Evolutionary conservation across 1,140 invertebrate genomes (phyloP), one percentile per base, ranked within the genome.

Genomic region (Batillaria attramentaria): DNA sequence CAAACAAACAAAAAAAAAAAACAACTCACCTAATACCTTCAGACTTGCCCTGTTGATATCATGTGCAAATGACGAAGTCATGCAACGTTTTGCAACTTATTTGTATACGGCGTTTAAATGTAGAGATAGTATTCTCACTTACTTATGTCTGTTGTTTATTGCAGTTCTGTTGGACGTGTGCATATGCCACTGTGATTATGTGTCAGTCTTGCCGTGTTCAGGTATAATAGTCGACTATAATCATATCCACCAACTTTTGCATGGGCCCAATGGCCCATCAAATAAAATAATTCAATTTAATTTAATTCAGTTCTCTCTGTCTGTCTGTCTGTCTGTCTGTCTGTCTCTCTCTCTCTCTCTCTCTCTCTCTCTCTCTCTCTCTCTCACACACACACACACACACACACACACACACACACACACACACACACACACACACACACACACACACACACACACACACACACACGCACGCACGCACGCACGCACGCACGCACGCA

Each of bases 391-490:
- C 13, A n/a, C 31, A 13, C 46, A 50, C 13, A 50, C 13, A 50
- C 24, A 50, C 46, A 50, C 24, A 24, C 24, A 50, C 13, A 50
- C 46, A 24, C 13, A 50, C 13, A 50, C 24, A 24, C 46, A 50
- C 46, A 24, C 46, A 24, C 46, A 24, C 46, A 24, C 46, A 24
- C 46, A 50, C 46, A 50, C 46, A 50, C 46, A 50, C 46, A 50
- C 46, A 50, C 46, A 24, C 37, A 68, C 57, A 69, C 39, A 69
- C 66, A 41, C 33, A 69, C 39, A 37, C 33, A 37, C 33, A 5
- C 66, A 69, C 18, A 37, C 66, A 69, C 66, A 37, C 66, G 33
- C 66, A 69, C 39, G 6, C 16, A 66, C 62, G 33, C 16, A 33
- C 24, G 0, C 16, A 3, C 24, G 2, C 24, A 66, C 62, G 6